Percentiles rank a stretch among this genome's conserved stretches.
Evolutionary conservation across 2,797 vertebrate genomes (phyloP).

Genomic region (Rhinella marina): DNA sequence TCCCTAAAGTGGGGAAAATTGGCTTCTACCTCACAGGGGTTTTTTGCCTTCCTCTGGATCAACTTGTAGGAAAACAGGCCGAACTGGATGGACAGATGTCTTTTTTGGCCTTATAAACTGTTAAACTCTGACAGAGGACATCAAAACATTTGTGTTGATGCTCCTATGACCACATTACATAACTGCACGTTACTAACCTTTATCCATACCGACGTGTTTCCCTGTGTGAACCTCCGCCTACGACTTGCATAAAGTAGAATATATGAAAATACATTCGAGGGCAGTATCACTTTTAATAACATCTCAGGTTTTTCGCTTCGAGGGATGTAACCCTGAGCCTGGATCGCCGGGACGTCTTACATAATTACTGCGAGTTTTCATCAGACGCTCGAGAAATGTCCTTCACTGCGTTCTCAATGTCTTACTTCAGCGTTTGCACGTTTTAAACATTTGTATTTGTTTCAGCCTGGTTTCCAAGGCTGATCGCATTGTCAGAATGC

Average conservation of each 20-base stretch:
- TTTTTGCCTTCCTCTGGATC: too few species aligned
- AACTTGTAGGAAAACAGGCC: too few species aligned
- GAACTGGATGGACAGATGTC: too few species aligned
- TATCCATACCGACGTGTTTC: background rate
- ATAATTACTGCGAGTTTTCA: constrained; percentile 17
- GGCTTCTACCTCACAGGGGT: too few species aligned
- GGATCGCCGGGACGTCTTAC: background rate
- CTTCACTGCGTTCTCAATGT: background rate
- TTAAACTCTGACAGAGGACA: too few species aligned
- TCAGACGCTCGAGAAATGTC: constrained; percentile 15
- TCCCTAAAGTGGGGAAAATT: too few species aligned
- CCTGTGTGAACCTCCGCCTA: background rate
- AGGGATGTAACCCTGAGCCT: constrained; percentile 17
- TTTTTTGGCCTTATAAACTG: too few species aligned
- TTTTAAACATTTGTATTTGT: constrained; percentile 13
- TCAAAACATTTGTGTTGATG: background rate
- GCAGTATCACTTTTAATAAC: constrained; percentile 21
- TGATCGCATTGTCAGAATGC: background rate
- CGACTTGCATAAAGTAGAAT: constrained; percentile 12
- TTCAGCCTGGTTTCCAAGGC: background rate
- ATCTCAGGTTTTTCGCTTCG: constrained; percentile 14
- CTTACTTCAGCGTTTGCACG: background rate
- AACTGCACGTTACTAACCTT: background rate
- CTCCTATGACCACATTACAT: background rate
- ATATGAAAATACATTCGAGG: constrained; percentile 29